Percentiles rank a stretch among this genome's conserved stretches.
phyloP scores from a whole-genome alignment of 2,888 invertebrate genomes.

The Idaea aversata region DNA sequence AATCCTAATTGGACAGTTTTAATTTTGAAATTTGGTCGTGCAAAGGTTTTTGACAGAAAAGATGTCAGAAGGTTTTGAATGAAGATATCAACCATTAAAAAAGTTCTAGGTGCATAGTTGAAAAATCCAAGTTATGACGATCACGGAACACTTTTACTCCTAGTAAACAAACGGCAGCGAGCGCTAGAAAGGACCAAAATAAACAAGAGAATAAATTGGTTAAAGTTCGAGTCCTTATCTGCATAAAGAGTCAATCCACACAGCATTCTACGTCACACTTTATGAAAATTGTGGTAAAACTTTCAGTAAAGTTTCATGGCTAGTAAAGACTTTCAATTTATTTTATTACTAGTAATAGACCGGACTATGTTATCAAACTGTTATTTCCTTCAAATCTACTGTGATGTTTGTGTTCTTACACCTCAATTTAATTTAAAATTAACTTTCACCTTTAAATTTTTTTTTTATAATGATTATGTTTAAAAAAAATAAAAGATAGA shows the following conservation, averaged over 20 bases:
- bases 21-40: too few relatives aligned
- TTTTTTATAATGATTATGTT: too few relatives aligned
- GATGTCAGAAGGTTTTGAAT: neutral
- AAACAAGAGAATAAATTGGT: neutral
- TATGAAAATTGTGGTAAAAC: neutral
- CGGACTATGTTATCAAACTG: too few relatives aligned
- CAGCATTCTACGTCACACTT: neutral
- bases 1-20: too few relatives aligned
- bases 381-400: too few relatives aligned
- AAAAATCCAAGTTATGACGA: constrained; percentile 4
- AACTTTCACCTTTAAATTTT: too few relatives aligned
- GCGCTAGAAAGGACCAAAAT: neutral
- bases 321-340: neutral
- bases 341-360: too few relatives aligned
- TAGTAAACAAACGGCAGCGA: constrained; percentile 9
- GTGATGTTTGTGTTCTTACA: too few relatives aligned
- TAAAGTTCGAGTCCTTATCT: neutral
- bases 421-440: too few relatives aligned
- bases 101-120: neutral
- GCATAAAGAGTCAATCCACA: neutral
- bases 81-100: neutral
- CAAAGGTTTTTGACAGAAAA: neutral
- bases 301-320: neutral
- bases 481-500: too few relatives aligned
- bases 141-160: too few relatives aligned